Base-by-base conservation (phyloP, 2,888 invertebrate genomes). In the Polyploca ridens region DNA sequence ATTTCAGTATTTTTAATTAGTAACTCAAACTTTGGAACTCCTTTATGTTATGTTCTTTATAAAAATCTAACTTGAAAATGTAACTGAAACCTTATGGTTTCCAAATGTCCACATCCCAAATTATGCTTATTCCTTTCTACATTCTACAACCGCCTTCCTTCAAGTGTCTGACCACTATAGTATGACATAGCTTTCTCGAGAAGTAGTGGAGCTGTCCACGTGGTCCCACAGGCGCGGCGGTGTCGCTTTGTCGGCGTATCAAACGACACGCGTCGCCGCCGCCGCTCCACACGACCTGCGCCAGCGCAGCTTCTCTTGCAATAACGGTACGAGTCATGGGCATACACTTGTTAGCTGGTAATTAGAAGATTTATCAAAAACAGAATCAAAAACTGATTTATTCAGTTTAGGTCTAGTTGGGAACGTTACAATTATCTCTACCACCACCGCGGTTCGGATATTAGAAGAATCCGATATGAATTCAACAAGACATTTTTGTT, bases 191-290 rank as follows among this genome's bases (percentile, higher is more conserved):
- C 44, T 69, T 33, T 64, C 62, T 14, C 41, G 63, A 66, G 63
- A 64, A 66, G 66, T 58, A 62, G 13, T 62, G 27, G 58, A 65
- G 58, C 63, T 62, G 64, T 63, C 81, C 85, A 86, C 87, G 86
- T 84, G 87, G 76, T 77, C 78, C 75, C 78, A 76, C 78, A 82
- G 49, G 83, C 88, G 87, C 78, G 82, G 83, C 88, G 88, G 87
- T 81, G 71, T 64, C 62, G 66, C 90, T 92, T 93, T 92, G 92
- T 90, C 92, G 93, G 92, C 85, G 75, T 75, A 82, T 90, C 92
- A 93, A 93, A 93, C 81, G 84, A 81, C 84, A 84, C 82, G 87
- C 85, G 82, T 79, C 85, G 81, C 84, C 79, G 82, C 85, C 71
- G 76, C 74, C 66, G 76, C 74, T 66, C 70, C 69, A 62, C 70